Evolutionary conservation across 1,140 invertebrate species (phyloP).

Genomic region (Neodiprion fabricii): DNA sequence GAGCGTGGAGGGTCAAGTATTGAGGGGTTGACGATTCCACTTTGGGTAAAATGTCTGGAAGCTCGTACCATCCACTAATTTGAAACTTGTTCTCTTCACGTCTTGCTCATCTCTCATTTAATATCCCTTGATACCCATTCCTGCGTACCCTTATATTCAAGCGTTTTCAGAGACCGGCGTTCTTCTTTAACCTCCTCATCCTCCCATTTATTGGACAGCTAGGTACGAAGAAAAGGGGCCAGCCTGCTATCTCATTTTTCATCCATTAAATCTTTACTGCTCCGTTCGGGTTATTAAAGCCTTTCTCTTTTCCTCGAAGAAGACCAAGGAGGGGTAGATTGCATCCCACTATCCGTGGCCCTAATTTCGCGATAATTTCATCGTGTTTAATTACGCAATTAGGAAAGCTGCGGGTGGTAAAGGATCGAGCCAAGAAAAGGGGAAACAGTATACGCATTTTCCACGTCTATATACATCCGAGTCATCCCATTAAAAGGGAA

Average conservation of each 20-base stretch:
- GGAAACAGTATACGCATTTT: no score
- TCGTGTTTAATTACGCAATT: slow-evolving; percentile 1
- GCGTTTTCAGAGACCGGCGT: neutral
- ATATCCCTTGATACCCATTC: slow-evolving; percentile 18
- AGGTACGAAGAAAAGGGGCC: no score
- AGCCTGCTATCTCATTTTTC: neutral
- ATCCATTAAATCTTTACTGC: no score
- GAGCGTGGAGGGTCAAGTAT: no score
- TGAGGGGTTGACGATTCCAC: neutral
- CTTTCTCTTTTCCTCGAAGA: neutral
- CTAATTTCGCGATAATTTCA: neutral
- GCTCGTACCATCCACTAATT: slow-evolving; percentile 36
- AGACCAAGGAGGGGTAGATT: no score
- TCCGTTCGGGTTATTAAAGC: neutral
- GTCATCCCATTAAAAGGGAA: no score
- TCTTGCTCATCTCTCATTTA: slow-evolving; percentile 36
- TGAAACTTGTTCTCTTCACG: slow-evolving; percentile 39
- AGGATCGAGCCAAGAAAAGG: no score
- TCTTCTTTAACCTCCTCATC: no score
- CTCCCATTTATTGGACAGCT: no score
- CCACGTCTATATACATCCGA: no score
- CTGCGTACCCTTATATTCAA: slow-evolving; percentile 5
- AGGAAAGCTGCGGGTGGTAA: neutral
- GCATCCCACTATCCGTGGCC: no score
- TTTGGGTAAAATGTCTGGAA: neutral